Evolutionary conservation across 1,140 invertebrate genomes (phyloP), one percentile per base, ranked within the genome.

Genomic region (Drosophila asahinai): DNA sequence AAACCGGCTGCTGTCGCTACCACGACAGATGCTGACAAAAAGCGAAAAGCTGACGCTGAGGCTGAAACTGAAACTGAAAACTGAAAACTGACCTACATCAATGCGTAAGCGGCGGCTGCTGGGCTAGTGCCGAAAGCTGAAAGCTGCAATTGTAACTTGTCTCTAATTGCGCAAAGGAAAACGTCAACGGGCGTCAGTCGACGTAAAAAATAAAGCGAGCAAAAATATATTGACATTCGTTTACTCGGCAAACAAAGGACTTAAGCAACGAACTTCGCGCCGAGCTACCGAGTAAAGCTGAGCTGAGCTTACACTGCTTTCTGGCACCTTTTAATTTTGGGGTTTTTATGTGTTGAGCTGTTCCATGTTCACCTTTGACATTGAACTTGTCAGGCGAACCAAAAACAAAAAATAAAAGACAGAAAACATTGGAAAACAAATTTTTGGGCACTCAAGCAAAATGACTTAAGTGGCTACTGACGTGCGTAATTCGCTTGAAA

Each of bases 1-100:
- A 89, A 83, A 89, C 84, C 84, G 84, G 86, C 84, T 87, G 77
- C 75, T 67, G 74, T 40, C 67, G 38, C 33, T 48, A 45, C 57
- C 25, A 47, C 36, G 38, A 36, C 52, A 48, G 54, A 27, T 22
- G 70, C 71, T 77, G 74, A 66, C 74, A 81, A 57, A 81, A 84
- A 87, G 75, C 67, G 74, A 73, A 71, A 86, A 84, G 76, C 83
- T 86, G 76, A 76, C 33, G 52, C 79, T 19, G 62, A 65, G 11
- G 30, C 30, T 55, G 33, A 22, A 38, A 3, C 52, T 54, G 33
- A 55, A 38, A 38, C 36, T 38, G 36, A 77, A 55, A 38, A 38
- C 36, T 38, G 36, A 77, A 86, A 89, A 89, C 86, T 89, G 84
- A 89, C 84, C 84, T 89, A 89, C 84, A 89, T 89, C 84, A 89